Percentiles rank a stretch among this genome's conserved stretches.
phyloP scores from a whole-genome alignment of 2,113 vertebrate species.

The Ophiodon elongatus region DNA sequence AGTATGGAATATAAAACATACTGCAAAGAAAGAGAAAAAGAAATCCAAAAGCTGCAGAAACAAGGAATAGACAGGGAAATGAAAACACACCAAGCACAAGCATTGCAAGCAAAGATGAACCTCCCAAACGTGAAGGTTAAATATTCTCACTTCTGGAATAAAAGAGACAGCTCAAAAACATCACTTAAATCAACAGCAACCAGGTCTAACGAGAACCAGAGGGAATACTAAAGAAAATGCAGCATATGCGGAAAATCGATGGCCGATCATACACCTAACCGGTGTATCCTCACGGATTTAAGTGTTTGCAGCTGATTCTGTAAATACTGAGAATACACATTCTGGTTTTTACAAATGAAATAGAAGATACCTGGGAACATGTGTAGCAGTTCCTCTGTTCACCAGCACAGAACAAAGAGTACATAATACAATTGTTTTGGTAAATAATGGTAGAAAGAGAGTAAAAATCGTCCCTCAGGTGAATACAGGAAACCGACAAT shows the following conservation, averaged over 20 bases:
- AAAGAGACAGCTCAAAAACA: not conserved
- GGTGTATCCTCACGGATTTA: not conserved
- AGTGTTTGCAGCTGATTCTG: not conserved
- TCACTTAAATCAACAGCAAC: not conserved
- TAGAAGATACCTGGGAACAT: not conserved
- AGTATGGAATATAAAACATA: not conserved
- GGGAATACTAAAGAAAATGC: not conserved
- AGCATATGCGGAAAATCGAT: not conserved
- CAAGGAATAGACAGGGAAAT: not conserved
- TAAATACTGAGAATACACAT: not conserved
- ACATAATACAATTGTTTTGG: not conserved
- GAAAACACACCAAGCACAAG: not conserved
- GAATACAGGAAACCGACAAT: not conserved
- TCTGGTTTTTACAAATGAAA: not conserved
- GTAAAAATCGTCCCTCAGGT: not conserved
- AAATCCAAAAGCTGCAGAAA: not conserved
- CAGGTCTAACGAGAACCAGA: not conserved
- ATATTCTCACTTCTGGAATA: not conserved
- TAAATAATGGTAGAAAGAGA: not conserved
- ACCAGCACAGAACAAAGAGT: not conserved
- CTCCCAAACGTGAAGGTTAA: not conserved
- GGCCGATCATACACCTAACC: not conserved
- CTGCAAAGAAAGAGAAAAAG: not conserved
- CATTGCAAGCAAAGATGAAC: not conserved
- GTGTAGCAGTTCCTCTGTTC: not conserved